Percentiles rank a stretch among this genome's conserved stretches.
phyloP scores from a whole-genome alignment of 2,113 vertebrate genomes.

The Hippocampus abdominalis region DNA sequence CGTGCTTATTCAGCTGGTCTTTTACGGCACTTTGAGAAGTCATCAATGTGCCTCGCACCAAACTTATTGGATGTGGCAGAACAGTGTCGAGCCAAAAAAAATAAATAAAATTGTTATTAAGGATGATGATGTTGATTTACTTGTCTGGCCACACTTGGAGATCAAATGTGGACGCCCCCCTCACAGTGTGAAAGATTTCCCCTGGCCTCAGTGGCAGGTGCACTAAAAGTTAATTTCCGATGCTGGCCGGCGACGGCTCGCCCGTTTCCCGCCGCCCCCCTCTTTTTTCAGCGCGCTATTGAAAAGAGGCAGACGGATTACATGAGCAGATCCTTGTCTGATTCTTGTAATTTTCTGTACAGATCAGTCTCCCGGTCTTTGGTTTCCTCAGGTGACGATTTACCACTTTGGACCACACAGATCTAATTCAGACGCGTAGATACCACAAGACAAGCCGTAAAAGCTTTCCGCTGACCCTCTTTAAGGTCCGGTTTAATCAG shows the following conservation, averaged over 20 bases:
- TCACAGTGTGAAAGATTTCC: neutral
- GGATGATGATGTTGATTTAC: neutral
- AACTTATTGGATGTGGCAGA: neutral
- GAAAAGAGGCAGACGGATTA: conserved; percentile 24
- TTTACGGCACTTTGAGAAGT: neutral
- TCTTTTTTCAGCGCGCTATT: neutral
- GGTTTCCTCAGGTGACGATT: conserved; percentile 43
- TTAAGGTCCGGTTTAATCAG: conserved; percentile 50
- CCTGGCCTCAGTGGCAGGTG: neutral
- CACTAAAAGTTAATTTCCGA: conserved; percentile 1
- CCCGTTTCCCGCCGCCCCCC: neutral
- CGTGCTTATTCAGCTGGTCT: neutral
- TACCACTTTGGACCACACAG: conserved; percentile 42
- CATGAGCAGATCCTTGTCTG: conserved; percentile 45
- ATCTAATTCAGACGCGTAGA: conserved; percentile 5
- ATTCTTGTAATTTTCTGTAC: conserved; percentile 29
- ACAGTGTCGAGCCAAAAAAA: neutral
- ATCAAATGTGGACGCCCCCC: neutral
- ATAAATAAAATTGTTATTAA: neutral
- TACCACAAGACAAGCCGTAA: conserved; percentile 1
- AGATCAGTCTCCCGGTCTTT: conserved; percentile 19
- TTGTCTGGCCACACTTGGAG: neutral
- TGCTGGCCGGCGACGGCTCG: neutral
- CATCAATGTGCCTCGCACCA: neutral
- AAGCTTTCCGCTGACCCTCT: neutral